Evolutionary conservation across 2,888 invertebrate species (phyloP).

Genomic region (Stictocephala bisonia): DNA sequence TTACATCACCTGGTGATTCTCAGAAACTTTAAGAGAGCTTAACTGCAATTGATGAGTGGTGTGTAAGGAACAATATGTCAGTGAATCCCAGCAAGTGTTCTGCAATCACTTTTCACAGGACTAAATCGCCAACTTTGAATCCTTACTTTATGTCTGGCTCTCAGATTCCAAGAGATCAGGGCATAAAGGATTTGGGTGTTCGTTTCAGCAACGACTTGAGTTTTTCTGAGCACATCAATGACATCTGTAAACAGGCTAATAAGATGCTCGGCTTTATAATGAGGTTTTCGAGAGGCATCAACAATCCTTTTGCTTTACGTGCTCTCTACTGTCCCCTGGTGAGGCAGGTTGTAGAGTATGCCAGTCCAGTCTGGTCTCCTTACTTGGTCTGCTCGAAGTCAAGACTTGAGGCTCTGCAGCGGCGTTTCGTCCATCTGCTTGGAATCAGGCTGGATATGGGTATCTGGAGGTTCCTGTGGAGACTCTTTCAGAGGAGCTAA

Average conservation of each 20-base stretch:
- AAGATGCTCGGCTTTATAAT: neutral
- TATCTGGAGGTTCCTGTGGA: neutral
- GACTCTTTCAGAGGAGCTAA: neutral
- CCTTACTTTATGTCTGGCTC: neutral
- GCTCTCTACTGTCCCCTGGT: neutral
- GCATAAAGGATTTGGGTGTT: neutral
- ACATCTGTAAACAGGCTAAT: neutral
- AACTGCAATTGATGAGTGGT: neutral
- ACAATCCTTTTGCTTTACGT: neutral
- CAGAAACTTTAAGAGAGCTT: neutral
- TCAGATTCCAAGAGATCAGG: neutral
- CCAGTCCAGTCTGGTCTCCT: neutral
- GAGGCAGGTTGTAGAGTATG: neutral
- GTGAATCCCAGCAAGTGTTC: conserved; percentile 15
- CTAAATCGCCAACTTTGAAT: neutral
- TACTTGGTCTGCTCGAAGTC: neutral
- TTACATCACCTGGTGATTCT: neutral
- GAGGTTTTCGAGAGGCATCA: neutral
- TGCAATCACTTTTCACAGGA: neutral
- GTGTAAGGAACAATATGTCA: neutral
- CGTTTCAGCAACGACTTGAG: neutral
- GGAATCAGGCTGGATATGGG: neutral
- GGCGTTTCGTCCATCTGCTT: neutral
- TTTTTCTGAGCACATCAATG: neutral
- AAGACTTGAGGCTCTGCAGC: neutral